Evolutionary conservation across 2,113 vertebrate species (phyloP).

Genomic region (Ploceus nigricollis): DNA sequence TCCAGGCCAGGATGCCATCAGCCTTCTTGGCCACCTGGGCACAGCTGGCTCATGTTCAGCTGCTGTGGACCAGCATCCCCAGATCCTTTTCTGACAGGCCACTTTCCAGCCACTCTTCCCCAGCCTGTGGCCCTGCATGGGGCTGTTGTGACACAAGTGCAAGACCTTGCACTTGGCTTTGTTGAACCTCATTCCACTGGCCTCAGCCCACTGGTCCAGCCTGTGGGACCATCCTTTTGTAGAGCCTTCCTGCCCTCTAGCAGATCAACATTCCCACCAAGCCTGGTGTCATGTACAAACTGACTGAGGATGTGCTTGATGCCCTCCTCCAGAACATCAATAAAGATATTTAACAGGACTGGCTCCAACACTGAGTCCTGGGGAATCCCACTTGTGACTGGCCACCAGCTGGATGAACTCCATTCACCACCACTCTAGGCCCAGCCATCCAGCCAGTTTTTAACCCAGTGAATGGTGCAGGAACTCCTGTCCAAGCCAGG

Average conservation of each 20-base stretch:
- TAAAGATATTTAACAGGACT: neutral
- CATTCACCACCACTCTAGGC: neutral
- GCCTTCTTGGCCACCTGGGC: neutral
- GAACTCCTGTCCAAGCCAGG: neutral
- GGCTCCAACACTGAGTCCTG: neutral
- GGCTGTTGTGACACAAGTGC: neutral
- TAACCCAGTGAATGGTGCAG: neutral
- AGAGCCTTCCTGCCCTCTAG: neutral
- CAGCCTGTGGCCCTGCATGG: rapidly evolving
- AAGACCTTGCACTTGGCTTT: neutral
- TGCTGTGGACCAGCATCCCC: no score
- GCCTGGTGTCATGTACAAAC: neutral
- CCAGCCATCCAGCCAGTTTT: neutral
- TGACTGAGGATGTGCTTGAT: neutral
- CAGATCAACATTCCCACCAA: neutral
- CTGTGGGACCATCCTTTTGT: neutral
- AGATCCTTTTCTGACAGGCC: neutral
- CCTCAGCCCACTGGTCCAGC: neutral
- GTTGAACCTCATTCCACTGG: neutral
- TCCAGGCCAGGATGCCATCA: neutral
- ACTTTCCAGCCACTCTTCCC: neutral
- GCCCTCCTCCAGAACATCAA: neutral
- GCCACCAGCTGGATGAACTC: neutral
- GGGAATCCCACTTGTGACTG: neutral
- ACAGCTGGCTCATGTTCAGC: neutral